Evolutionary conservation across 2,113 vertebrate species (phyloP).

Genomic region (Corythornis cristatus): DNA sequence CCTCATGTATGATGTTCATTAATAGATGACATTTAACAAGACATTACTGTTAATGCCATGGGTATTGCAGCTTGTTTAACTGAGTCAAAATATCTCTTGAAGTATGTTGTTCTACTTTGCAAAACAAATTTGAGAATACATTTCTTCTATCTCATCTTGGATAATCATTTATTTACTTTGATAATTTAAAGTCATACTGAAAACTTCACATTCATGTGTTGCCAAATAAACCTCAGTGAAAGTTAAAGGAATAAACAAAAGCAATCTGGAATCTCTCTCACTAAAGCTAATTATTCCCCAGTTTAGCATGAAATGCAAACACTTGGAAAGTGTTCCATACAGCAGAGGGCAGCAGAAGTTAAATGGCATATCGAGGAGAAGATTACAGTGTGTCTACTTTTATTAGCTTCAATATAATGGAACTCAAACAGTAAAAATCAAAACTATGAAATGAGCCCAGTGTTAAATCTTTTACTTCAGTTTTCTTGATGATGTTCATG

Average conservation of each 20-base stretch:
- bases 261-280: not conserved
- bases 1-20: not conserved
- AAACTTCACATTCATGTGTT: not conserved
- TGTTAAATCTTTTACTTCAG: not conserved
- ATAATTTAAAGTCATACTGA: not conserved
- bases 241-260: conserved; percentile 1
- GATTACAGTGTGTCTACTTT: not conserved
- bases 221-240: not conserved
- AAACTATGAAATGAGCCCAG: not conserved
- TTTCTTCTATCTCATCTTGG: not conserved
- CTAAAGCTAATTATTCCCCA: not conserved
- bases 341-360: conserved; percentile 52
- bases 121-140: not conserved
- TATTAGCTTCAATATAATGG: not conserved
- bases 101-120: not conserved
- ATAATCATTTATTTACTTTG: not conserved
- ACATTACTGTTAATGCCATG: not conserved
- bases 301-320: not conserved
- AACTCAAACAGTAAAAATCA: not conserved
- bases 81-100: not conserved
- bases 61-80: not conserved
- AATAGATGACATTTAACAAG: conserved; percentile 20
- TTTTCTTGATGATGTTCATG: not conserved
- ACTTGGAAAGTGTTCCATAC: not conserved
- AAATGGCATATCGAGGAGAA: not conserved